Percentiles rank a stretch among this genome's conserved stretches.
Evolutionary conservation across 2,888 invertebrate species (phyloP).

Genomic region (Galeruca laticollis): DNA sequence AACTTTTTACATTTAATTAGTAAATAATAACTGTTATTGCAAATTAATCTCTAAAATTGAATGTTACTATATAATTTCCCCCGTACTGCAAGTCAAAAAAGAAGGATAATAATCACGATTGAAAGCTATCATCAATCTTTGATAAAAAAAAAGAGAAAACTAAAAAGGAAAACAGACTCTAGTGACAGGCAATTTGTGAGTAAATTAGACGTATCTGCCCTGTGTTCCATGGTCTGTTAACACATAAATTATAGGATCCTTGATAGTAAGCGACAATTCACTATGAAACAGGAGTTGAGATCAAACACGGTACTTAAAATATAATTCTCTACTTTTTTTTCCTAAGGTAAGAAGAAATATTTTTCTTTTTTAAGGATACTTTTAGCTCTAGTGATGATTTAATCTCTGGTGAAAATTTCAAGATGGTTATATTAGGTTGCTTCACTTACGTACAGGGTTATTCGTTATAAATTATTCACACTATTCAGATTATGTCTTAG

Average conservation of each 20-base stretch:
- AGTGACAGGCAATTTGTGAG: slow-evolving; percentile 33
- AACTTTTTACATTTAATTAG: no score
- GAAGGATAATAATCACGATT: slow-evolving; percentile 16
- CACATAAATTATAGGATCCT: slow-evolving; percentile 25
- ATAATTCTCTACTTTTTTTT: not conserved
- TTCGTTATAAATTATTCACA: no score
- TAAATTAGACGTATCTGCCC: slow-evolving; percentile 24
- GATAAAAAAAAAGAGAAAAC: slow-evolving; percentile 15
- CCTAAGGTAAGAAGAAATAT: no score
- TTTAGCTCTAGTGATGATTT: no score
- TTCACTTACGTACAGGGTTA: no score
- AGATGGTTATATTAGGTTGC: no score
- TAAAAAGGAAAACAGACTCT: slow-evolving; percentile 21
- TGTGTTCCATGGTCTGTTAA: slow-evolving; percentile 12
- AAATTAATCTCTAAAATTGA: not conserved
- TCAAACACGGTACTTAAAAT: not conserved
- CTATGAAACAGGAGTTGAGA: not conserved
- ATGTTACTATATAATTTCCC: not conserved
- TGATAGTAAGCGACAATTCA: slow-evolving; percentile 15
- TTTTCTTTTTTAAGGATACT: no score
- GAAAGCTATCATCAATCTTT: slow-evolving; percentile 24
- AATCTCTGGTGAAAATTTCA: no score
- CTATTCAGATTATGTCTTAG: no score
- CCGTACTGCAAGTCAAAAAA: not conserved
- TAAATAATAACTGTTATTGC: no score